Evolutionary conservation across 1,140 invertebrate species (phyloP), one percentile per base, ranked within the genome.

Genomic region (Drosophila serrata): DNA sequence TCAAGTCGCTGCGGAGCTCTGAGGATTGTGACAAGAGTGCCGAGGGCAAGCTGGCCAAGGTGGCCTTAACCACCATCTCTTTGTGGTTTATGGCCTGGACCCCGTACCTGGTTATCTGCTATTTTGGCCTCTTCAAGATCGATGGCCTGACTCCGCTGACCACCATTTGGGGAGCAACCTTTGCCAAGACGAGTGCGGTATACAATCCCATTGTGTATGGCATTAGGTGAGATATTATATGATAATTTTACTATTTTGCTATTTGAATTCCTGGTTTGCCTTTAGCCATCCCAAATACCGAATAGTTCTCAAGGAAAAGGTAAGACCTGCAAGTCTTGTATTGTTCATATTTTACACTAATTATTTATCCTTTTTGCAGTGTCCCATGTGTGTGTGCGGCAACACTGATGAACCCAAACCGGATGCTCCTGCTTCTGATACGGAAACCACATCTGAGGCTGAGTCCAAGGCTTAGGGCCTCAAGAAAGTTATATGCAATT

Each of bases 81-180:
- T 91, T 97, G 43, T 98, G 96, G 96, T 96, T 97, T 90, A 94
- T 97, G 93, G 97, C 97, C 3, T 97, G 96, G 96, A 97, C 96
- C 0, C 96, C 96, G 3, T 97, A 97, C 84, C 91, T 97, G n/a
- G 95, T 97, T n/a, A 97, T 97, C 75, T 97, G 97, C 86, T 96
- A 94, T 72, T 93, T 95, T 45, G 97, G 96, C 0, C 95, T 97
- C 29, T 97, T 97, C 77, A 94, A 95, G 60, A 93, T 93, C n/a
- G 92, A 93, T 0, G 95, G 94, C 13, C 95, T 97, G 45, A 96
- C 94, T 35, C 96, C 96, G 1, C 92, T 97, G 42, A 95, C 94
- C 24, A 96, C 95, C 24, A 97, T 97, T 81, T 97, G 96, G 96
- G 96, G 96, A 24, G 95, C 96, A 11, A 91, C 97, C 1, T 97